Evolutionary conservation across 53 echinoderm and acorn worm species (phyloP).

Genomic region (Temnopleurus reevesii): DNA sequence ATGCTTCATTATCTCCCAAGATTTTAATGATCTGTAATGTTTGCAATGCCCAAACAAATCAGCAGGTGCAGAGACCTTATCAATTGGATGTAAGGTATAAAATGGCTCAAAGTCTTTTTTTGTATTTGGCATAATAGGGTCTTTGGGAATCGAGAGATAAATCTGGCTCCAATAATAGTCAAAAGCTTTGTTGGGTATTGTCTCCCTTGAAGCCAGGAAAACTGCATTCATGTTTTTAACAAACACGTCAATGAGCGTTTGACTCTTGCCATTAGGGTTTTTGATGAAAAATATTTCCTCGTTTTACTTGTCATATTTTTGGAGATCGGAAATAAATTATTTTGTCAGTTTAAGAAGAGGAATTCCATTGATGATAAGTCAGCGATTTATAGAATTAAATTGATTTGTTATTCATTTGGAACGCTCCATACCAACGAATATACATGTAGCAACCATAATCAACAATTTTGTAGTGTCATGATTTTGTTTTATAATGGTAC

Average conservation of each 20-base stretch:
- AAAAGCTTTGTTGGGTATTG: slow-evolving; percentile 13
- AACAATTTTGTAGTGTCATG: too few relatives aligned
- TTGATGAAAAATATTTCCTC: neutral
- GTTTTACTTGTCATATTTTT: neutral
- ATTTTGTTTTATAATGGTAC: too few relatives aligned
- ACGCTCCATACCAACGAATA: too few relatives aligned
- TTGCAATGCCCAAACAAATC: slow-evolving; percentile 18
- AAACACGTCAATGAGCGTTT: slow-evolving; percentile 7
- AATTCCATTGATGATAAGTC: neutral
- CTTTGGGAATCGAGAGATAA: slow-evolving; percentile 19
- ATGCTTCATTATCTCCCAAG: neutral
- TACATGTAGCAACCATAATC: too few relatives aligned
- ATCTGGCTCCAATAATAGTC: slow-evolving; percentile 17
- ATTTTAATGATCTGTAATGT: slow-evolving; percentile 33
- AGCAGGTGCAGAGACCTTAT: slow-evolving; percentile 31
- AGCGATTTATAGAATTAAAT: neutral
- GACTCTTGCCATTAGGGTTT: slow-evolving; percentile 18
- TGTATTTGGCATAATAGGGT: slow-evolving; percentile 25
- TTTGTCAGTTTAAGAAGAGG: neutral
- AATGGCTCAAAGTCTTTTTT: slow-evolving; percentile 46
- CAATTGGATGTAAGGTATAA: neutral
- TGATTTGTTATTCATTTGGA: too few relatives aligned
- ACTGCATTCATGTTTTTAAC: slow-evolving; percentile 8
- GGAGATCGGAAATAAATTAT: neutral
- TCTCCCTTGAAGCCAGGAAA: neutral